A percentile compares a stretch with the other conserved stretches of the same genome.
Conservation (phyloP, 2,797 vertebrate genomes). For the Eremophila alpestris region DNA sequence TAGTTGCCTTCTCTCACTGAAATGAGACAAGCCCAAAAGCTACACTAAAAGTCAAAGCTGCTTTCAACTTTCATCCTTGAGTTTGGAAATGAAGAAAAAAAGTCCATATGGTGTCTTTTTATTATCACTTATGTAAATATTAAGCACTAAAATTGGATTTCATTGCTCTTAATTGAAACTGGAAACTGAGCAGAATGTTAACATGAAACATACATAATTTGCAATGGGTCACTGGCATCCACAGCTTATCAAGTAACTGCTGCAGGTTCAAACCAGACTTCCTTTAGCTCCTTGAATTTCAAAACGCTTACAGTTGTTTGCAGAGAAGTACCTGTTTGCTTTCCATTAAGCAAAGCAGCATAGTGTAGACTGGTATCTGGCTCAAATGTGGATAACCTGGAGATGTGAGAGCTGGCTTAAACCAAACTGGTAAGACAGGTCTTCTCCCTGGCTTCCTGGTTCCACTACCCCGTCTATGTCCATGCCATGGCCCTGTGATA, state of each 20-base stretch:
- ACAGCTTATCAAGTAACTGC: neutral
- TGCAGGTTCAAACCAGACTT: neutral
- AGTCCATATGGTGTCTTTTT: neutral
- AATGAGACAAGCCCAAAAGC: neutral
- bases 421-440: neutral
- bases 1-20: neutral
- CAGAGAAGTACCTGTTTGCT: neutral
- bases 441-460: neutral
- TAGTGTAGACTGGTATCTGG: neutral
- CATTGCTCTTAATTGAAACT: neutral
- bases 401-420: neutral
- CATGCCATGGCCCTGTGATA: accelerated
- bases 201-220: neutral
- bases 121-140: neutral
- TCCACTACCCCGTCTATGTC: neutral
- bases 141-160: neutral
- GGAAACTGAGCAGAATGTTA: neutral
- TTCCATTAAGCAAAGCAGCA: neutral
- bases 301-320: neutral
- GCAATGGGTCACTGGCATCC: neutral
- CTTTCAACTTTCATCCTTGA: neutral
- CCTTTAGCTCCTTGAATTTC: neutral
- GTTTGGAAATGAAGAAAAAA: neutral
- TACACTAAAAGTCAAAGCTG: neutral
- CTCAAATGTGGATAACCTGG: neutral